Evolutionary conservation across 2,113 vertebrate species (phyloP).

Genomic region (Caretta caretta): DNA sequence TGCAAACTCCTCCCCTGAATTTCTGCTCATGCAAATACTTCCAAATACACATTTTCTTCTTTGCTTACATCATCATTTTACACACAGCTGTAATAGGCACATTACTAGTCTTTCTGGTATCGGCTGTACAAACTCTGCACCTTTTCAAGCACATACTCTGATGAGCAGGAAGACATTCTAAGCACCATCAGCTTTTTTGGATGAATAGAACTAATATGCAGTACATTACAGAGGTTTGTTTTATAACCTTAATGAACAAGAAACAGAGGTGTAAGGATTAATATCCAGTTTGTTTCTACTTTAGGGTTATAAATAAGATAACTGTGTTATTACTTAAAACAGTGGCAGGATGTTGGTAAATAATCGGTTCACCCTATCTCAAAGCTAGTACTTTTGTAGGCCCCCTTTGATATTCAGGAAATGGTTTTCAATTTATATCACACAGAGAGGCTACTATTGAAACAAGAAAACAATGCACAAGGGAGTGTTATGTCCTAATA

Average conservation of each 20-base stretch:
- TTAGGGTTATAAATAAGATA: constrained; percentile 16
- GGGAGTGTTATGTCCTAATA: not conserved
- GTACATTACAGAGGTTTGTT: not conserved
- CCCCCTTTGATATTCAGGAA: not conserved
- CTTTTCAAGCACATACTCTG: not conserved
- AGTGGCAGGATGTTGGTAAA: not conserved
- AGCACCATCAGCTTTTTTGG: not conserved
- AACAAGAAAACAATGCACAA: not conserved
- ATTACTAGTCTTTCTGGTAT: rapidly evolving
- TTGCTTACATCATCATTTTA: not conserved
- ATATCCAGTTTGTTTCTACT: not conserved
- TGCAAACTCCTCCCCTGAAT: not conserved
- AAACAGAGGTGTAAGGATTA: not conserved
- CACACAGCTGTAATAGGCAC: not conserved
- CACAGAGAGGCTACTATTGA: not conserved
- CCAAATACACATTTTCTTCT: not conserved
- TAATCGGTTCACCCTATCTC: not conserved
- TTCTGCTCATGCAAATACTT: rapidly evolving
- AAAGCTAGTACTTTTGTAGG: not conserved
- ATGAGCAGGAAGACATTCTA: not conserved
- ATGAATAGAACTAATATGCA: constrained; percentile 20
- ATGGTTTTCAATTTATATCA: not conserved
- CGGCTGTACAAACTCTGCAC: not conserved
- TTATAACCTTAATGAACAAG: not conserved
- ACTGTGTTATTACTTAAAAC: not conserved